Evolutionary conservation across 2,888 invertebrate genomes (phyloP), one percentile per base, ranked within the genome.

Genomic region (Carabus problematicus): DNA sequence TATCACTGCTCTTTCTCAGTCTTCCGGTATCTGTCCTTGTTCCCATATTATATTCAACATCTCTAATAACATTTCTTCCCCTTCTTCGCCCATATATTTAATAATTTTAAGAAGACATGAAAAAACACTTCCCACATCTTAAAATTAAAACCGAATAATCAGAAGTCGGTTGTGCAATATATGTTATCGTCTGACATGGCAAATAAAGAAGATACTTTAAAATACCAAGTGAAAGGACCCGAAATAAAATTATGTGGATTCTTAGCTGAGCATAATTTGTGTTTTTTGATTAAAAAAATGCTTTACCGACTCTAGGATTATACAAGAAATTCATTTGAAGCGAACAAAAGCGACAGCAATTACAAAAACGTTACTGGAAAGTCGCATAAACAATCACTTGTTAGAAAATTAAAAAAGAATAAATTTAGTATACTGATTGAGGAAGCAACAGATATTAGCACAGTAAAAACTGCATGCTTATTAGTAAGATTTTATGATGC

Each of bases 371-470:
- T 76, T 0, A 68, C 75, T 41, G 75, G 72, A 8, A 64, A 64
- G 12, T 45, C 55, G 8, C 69, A 74, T 56, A 75, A 75, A 63
- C 49, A 70, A 49, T 54, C 59, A 54, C 60, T 75, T 3, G 9
- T 42, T 9, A 41, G 71, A 19, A 72, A 71, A 54, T 67, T 76
- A 45, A 72, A 73, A 52, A 55, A 18, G 9, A 42, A 16, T 1
- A 72, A 71, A 58, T 75, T 76, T 64, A 73, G 75, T 42, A 71
- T 77, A 14, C 43, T 76, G 8, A 73, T 73, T 0, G 75, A 76
- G 64, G 76, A 76, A 71, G 74, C 74, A 0, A 77, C 76, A 0
- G 75, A 78, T 60, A 74, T 76, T 45, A 63, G 70, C 3, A 54
- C 63, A 7, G 18, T 70, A 3, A 71, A 75, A 68, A 70, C 64